Evolutionary conservation across 2,797 vertebrate species (phyloP).

Genomic region (Neopelma chrysocephalum): DNA sequence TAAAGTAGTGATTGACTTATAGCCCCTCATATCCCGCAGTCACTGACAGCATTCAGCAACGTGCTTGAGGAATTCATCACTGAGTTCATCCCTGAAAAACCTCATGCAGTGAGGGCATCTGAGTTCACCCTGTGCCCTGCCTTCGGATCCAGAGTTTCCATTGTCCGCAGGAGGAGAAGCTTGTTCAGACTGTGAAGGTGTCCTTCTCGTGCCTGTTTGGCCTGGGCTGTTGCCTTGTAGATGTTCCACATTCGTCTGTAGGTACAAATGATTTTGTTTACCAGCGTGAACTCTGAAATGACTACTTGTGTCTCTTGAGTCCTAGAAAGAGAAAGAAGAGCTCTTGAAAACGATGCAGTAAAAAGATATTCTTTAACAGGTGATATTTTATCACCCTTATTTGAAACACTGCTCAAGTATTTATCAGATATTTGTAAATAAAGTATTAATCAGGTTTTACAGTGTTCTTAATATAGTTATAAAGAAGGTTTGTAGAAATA

Average conservation of each 20-base stretch:
- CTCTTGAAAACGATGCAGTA: neutral
- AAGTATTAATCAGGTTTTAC: neutral
- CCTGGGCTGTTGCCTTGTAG: conserved; percentile 70
- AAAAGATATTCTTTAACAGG: neutral
- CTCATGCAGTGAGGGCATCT: conserved; percentile 87
- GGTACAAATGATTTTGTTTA: conserved; percentile 68
- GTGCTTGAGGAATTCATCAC: conserved; percentile 86
- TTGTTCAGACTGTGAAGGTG: conserved; percentile 11
- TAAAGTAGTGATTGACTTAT: conserved; percentile 50
- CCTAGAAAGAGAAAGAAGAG: conserved; percentile 64
- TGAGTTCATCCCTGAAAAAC: conserved; percentile 80
- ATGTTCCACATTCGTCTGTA: conserved; percentile 69
- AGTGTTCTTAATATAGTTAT: neutral
- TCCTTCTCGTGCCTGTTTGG: conserved; percentile 41
- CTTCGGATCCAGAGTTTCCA: neutral
- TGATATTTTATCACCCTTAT: neutral
- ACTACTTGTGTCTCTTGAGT: conserved; percentile 60
- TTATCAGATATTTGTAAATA: neutral
- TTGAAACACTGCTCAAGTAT: neutral
- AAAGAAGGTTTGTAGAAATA: neutral
- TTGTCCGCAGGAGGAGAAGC: neutral
- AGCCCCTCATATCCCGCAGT: neutral
- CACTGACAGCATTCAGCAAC: conserved; percentile 85
- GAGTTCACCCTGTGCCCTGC: conserved; percentile 78
- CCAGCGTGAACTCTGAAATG: conserved; percentile 72